Evolutionary conservation across 2,113 vertebrate genomes (phyloP).

Genomic region (Falco punctatus): DNA sequence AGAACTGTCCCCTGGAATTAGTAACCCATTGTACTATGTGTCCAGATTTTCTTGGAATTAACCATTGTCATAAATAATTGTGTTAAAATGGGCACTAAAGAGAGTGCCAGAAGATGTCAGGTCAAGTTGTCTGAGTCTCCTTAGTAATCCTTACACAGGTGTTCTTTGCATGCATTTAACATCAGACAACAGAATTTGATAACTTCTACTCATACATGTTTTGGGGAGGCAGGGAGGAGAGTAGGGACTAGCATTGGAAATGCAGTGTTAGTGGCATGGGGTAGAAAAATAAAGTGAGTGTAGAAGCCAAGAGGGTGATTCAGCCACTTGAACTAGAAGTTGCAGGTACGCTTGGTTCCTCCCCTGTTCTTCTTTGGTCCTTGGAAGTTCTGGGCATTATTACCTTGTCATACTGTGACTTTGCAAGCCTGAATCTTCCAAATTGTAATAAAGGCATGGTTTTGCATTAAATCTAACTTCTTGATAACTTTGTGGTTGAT

Average conservation of each 20-base stretch:
- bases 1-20: neutral
- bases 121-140: neutral
- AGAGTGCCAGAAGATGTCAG: neutral
- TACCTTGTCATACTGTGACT: neutral
- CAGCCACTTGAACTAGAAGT: neutral
- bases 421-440: neutral
- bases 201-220: accelerated
- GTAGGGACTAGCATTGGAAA: neutral
- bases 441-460: neutral
- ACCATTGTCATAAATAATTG: neutral
- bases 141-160: neutral
- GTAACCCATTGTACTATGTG: accelerated
- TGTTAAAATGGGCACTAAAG: neutral
- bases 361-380: neutral
- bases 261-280: neutral
- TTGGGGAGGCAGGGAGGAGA: neutral
- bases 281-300: neutral
- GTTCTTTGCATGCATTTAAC: neutral
- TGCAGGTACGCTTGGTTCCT: neutral
- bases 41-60: neutral
- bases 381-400: neutral
- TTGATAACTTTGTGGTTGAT: neutral
- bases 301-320: neutral
- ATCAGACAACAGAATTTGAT: neutral
- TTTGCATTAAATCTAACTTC: neutral